Base-by-base conservation (phyloP, 2,888 invertebrate genomes). In the Agonopterix subpropinquella region DNA sequence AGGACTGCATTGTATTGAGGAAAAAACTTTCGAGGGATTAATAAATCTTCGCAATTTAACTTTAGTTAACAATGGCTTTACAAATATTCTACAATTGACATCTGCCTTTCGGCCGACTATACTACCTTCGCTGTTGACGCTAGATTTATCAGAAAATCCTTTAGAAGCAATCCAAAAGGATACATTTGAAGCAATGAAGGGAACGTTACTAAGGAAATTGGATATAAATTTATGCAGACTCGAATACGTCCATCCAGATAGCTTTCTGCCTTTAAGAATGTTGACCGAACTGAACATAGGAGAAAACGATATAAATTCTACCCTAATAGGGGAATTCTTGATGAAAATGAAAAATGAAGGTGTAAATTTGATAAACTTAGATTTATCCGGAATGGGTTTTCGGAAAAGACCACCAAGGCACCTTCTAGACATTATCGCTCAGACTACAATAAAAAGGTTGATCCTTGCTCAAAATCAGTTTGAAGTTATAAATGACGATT, bases 61-160 rank as follows among this genome's bases (percentile, higher is more conserved):
- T 46, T 65, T 92, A 56, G 81, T 89, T 5, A 90, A 90, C 59
- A 91, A 91, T 57, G 90, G 89, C 18, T 90, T 92, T 54, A 64
- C 59, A 2, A 79, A 75, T 45, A 70, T 91, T 8, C 53, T 76
- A 15, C 70, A 82, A 10, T 58, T 91, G 15, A 80, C 89, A 1
- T 63, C 73, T 43, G 79, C 89, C 1, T 76, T 91, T 43, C 75
- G 70, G 41, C 73, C 80, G 0, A 72, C 56, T 8, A 70, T 78
- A 46, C 60, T 92, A 41, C 91, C 91, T 1, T 74, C 74, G 0
- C 57, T 92, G 5, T 64, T 57, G 52, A 78, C 75, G 47, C 65
- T 92, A 15, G 86, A 88, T 55, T 64, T 92, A 49, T 90, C 89
- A 37, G 90, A 91, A 64, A 91, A 91, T 62, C 67, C 71, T 2